Percentiles rank a stretch among this genome's conserved stretches.
These are phyloP conservation scores for Pelosia muscerda DNA, from an alignment of 2,888 invertebrate genomes.

Conservation along the genomic window DNA sequence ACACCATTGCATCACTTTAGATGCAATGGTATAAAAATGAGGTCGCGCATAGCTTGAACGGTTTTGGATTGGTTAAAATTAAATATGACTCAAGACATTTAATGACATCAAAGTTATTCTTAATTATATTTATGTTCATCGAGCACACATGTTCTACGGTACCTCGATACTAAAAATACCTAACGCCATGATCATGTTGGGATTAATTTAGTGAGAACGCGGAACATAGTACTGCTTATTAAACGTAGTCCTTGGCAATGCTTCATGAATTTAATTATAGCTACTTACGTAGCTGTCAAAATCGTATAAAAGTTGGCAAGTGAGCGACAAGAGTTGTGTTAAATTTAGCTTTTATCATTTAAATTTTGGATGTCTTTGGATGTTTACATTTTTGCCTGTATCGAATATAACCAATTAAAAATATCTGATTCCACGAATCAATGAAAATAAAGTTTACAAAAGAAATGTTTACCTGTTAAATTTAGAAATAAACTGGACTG, in stretches of 20 bases:
- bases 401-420: neutral
- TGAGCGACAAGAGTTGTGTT: constrained; percentile 67
- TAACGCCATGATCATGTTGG: neutral
- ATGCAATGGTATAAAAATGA: constrained; percentile 57
- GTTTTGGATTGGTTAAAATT: constrained; percentile 29
- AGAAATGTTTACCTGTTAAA: neutral
- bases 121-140: neutral
- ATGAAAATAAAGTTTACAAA: neutral
- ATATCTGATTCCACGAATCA: neutral
- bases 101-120: neutral
- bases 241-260: constrained; percentile 78
- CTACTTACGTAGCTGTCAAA: constrained; percentile 80
- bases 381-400: constrained; percentile 33
- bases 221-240: constrained; percentile 32
- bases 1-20: too few relatives aligned
- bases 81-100: constrained; percentile 6
- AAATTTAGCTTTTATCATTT: constrained; percentile 78
- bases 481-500: neutral
- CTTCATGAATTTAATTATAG: constrained; percentile 81
- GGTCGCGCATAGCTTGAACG: constrained; percentile 46
- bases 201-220: constrained; percentile 15
- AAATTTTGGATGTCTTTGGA: constrained; percentile 61
- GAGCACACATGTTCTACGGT: neutral
- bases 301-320: constrained; percentile 81
- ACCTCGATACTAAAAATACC: neutral